phyloP scores from a whole-genome alignment of 2,113 vertebrate genomes.

The Noctilio leporinus region DNA sequence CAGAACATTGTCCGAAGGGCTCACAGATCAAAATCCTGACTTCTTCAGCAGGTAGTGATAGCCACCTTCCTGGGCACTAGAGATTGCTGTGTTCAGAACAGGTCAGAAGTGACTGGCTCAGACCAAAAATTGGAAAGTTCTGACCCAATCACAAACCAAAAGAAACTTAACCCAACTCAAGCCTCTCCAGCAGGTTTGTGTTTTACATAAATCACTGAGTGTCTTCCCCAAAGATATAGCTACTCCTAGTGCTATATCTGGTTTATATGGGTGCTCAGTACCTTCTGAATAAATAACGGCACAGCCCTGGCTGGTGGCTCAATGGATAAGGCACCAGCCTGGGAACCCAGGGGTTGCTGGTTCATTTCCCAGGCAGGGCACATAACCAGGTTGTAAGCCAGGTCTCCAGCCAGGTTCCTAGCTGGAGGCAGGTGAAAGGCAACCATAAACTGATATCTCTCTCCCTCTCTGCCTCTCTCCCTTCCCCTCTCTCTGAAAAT shows the following conservation, averaged over 20 bases:
- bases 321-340: too few relatives aligned
- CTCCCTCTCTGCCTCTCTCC: too few relatives aligned
- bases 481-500: too few relatives aligned
- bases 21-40: background rate
- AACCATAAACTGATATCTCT: too few relatives aligned
- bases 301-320: background rate
- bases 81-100: background rate
- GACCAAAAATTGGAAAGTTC: background rate
- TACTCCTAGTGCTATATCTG: background rate
- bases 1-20: background rate
- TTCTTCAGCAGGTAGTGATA: background rate
- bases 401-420: too few relatives aligned
- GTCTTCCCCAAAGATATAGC: background rate
- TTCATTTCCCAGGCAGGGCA: too few relatives aligned
- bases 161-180: background rate
- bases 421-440: too few relatives aligned
- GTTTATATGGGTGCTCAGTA: background rate
- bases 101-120: background rate
- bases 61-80: accelerated
- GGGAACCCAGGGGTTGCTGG: too few relatives aligned
- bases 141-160: background rate
- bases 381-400: too few relatives aligned
- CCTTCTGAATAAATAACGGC: background rate
- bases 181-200: background rate
- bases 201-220: background rate